These are phyloP conservation scores for Latrodectus geometricus DNA, from an alignment of 1,140 invertebrate genomes.

Conservation along the genomic window DNA sequence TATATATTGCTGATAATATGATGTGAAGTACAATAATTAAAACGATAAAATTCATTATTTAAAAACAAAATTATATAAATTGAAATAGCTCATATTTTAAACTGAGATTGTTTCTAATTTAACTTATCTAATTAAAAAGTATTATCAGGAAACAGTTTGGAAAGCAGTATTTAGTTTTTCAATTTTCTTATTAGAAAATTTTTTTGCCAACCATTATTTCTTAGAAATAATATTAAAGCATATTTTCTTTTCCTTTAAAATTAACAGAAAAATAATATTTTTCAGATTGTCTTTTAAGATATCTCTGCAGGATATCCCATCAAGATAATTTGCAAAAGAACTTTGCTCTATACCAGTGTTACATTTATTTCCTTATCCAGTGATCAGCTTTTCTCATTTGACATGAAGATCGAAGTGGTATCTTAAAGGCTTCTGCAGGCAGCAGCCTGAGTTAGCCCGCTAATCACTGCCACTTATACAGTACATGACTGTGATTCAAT, in stretches of 20 bases:
- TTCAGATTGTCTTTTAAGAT: not conserved
- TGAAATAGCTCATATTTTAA: not conserved
- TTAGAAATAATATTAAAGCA: not conserved
- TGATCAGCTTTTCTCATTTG: not conserved
- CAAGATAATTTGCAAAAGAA: conserved; percentile 13
- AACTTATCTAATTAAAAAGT: not conserved
- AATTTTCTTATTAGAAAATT: not conserved
- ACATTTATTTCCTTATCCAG: not conserved
- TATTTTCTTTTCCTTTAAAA: not conserved
- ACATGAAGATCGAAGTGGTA: conserved; percentile 18
- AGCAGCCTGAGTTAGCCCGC: conserved; percentile 41
- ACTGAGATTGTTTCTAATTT: not conserved
- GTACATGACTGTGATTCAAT: too few species aligned
- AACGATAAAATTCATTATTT: not conserved
- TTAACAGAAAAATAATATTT: not conserved
- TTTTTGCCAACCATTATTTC: not conserved
- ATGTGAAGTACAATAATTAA: too few species aligned
- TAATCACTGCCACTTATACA: not conserved
- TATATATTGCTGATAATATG: too few species aligned
- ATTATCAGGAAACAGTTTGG: not conserved
- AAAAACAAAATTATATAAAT: not conserved
- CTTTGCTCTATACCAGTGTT: conserved; percentile 26
- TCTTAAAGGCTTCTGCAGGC: conserved; percentile 50
- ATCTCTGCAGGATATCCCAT: not conserved
- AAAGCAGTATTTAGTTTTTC: not conserved